Base-by-base conservation (phyloP, 2,888 invertebrate genomes). In the Helleia helle region DNA sequence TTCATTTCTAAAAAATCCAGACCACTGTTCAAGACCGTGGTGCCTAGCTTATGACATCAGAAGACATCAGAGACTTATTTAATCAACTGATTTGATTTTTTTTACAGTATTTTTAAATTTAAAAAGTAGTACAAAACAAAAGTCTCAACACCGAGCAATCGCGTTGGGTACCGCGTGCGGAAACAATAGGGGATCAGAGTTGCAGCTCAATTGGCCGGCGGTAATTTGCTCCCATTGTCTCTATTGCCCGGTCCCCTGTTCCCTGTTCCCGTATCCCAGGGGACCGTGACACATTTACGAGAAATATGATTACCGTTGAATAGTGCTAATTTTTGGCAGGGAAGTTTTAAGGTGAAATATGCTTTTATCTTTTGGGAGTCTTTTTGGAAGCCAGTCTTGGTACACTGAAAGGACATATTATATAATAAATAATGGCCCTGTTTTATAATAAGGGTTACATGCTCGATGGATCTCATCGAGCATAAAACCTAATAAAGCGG, bases 141-240 rank as follows among this genome's bases (percentile, higher is more conserved):
- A 70, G 57, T 61, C 70, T 73, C 80, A 77, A 81, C 55, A 46
- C 44, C 2, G 3, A 0, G 31, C 4, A 9, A 12, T 60, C 46
- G 17, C 30, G 11, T 41, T 38, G 39, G 47, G 49, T 56, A 66
- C 62, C 58, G 66, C 68, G 65, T 75, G 71, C 73, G 80, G 81
- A 79, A 80, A 83, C 83, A 83, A 81, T 81, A 69, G 74, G 71
- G 77, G 63, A 81, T 79, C 79, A 79, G 72, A 72, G 68, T 65
- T 74, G 71, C 71, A 58, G 66, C 71, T 75, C 83, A 84, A 85
- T 84, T 84, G 84, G 79, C 77, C 81, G 77, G 75, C 62, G 65
- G 79, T 81, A 77, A 83, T 81, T 81, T 76, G 64, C 71, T 65
- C 65, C 71, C 54, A 84, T 84, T 84, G 84, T 84, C 76, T 80